Percentiles rank a stretch among this genome's conserved stretches.
Conservation (phyloP, 2,113 vertebrate genomes). For the Galemys pyrenaicus region DNA sequence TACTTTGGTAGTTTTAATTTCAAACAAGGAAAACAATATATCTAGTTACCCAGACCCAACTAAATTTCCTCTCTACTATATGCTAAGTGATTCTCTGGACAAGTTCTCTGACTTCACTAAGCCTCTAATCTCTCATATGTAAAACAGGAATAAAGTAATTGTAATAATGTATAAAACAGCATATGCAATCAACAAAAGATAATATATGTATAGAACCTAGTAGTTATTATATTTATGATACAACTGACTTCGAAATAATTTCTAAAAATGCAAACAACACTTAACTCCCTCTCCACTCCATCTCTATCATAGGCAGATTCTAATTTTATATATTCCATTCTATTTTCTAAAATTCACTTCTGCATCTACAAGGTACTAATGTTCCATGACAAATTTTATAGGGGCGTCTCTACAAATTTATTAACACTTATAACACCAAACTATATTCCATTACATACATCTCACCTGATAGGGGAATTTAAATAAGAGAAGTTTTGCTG, state of each 20-base stretch:
- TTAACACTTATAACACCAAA: background rate
- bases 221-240: constrained; percentile 36
- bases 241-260: constrained; percentile 10
- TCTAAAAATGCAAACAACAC: background rate
- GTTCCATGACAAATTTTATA: background rate
- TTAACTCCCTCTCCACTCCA: background rate
- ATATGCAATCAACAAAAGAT: background rate
- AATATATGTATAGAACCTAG: background rate
- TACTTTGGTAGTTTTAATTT: constrained; percentile 24
- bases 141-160: constrained; percentile 3
- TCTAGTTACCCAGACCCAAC: background rate
- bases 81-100: background rate
- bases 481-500: background rate
- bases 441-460: constrained; percentile 10
- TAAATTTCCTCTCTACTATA: background rate
- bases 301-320: background rate
- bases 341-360: constrained; percentile 48
- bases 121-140: background rate
- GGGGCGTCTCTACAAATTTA: background rate
- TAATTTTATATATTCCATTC: constrained; percentile 24
- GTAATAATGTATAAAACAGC: background rate
- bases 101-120: constrained; percentile 37
- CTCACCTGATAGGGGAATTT: background rate
- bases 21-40: constrained; percentile 32
- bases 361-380: background rate